Evolutionary conservation across 1,140 invertebrate species (phyloP).

Genomic region (Kradibia gibbosae): DNA sequence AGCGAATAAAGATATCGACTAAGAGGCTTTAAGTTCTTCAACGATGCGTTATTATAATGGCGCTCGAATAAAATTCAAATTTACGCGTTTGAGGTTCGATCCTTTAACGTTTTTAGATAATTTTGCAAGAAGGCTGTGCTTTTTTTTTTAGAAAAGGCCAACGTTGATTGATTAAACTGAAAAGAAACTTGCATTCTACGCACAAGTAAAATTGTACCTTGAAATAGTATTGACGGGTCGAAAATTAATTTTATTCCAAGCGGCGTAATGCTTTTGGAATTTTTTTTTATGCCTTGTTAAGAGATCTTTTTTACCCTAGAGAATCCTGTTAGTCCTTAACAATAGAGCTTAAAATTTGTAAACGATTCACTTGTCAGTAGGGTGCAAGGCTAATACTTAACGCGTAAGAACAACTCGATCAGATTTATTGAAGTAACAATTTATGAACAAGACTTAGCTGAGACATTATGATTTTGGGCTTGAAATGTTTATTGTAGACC

Average conservation of each 20-base stretch:
- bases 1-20: too few species aligned
- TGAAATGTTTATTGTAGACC: constrained; percentile 61
- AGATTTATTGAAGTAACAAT: constrained; percentile 5
- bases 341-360: neutral
- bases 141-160: constrained; percentile 5
- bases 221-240: neutral
- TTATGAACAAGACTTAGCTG: constrained; percentile 5
- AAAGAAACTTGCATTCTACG: neutral
- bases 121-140: too few species aligned
- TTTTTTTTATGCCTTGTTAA: too few species aligned
- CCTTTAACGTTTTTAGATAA: too few species aligned
- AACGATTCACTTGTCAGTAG: neutral
- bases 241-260: neutral
- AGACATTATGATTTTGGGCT: constrained; percentile 43
- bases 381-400: neutral
- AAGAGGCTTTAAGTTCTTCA: too few species aligned
- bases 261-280: too few species aligned
- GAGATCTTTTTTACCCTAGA: too few species aligned
- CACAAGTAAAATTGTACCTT: neutral
- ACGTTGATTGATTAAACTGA: too few species aligned
- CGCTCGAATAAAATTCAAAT: too few species aligned
- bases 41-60: too few species aligned
- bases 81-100: too few species aligned
- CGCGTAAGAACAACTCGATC: neutral
- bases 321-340: too few species aligned